phyloP scores from a whole-genome alignment of 2,797 vertebrate genomes.

The Nannoperca australis region DNA sequence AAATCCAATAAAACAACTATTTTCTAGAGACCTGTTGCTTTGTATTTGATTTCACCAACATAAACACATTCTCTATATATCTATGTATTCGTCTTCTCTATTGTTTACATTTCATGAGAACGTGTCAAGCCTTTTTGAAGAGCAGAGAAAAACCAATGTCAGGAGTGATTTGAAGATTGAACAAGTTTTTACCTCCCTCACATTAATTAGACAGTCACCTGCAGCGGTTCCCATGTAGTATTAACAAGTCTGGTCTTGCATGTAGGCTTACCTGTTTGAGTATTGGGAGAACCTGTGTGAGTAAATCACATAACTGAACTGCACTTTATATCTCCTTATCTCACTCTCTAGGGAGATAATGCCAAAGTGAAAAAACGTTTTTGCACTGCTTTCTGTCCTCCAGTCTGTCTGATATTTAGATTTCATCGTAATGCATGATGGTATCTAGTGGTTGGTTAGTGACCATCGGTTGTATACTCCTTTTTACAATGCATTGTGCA shows the following conservation, averaged over 20 bases:
- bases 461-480: too few species aligned
- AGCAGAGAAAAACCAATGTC: constrained; percentile 41
- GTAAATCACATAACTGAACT: constrained; percentile 8
- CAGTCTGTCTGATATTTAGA: too few species aligned
- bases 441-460: too few species aligned
- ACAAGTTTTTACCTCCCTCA: constrained; percentile 17
- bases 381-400: too few species aligned
- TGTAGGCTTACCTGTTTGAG: constrained; percentile 49
- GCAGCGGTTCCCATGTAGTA: constrained; percentile 67
- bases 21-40: constrained; percentile 1
- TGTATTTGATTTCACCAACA: background rate
- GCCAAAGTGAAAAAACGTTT: too few species aligned
- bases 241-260: constrained; percentile 63
- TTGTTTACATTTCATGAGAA: background rate
- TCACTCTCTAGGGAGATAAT: too few species aligned
- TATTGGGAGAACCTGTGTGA: constrained; percentile 9
- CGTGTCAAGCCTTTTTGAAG: background rate
- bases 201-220: constrained; percentile 45
- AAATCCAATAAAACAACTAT: background rate
- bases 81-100: background rate
- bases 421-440: too few species aligned
- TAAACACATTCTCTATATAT: background rate
- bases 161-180: constrained; percentile 17
- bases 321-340: background rate
- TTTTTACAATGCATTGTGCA: too few species aligned